Evolutionary conservation across 2,888 invertebrate genomes (phyloP), one percentile per base, ranked within the genome.

Genomic region (Amiota mariae): DNA sequence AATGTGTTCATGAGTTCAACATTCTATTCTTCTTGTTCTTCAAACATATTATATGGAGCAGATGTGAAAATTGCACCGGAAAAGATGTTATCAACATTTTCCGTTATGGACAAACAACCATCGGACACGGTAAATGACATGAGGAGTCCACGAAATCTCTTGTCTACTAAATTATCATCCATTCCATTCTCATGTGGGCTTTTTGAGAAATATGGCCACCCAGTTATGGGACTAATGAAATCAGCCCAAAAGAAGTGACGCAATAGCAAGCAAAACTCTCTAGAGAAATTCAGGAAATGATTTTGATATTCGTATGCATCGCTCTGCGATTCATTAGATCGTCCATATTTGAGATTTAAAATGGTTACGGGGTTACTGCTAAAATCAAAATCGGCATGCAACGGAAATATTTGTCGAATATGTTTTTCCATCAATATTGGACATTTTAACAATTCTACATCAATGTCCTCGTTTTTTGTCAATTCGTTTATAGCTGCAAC

Each of bases 181-280:
- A 59, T 36, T 0, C 71, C 48, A 8, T 18, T 6, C 1, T 70
- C n/a, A n/a, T n/a, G 63, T 1, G 77, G 66, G 36, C 0, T 2
- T 36, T 36, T 36, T 3, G 68, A 72, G 18, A 81, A 83, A 24
- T 80, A 78, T 8, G 80, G 81, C 1, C 82, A 79, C 0, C 85
- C 86, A 12, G 82, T 85, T 10, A 79, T 75, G 0, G 86, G 85
- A 63, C 85, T 85, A 2, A 84, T 24, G 68, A 84, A 84, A 57
- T 84, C 85, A 8, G 82, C 73, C 83, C 83, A 83, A 51, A 76
- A 84, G 11, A 81, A 80, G 6, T 74, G 67, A 6, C 75, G 46
- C 64, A 79, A 64, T 4, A 75, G 73, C 1, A 68, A 10, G 0
- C 78, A 75, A 57, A 78, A 76, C 13, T 75, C 67, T 0, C 74